Percentiles rank a stretch among this genome's conserved stretches.
Conservation (phyloP, 2,888 invertebrate genomes). For the Athalia circularis region DNA sequence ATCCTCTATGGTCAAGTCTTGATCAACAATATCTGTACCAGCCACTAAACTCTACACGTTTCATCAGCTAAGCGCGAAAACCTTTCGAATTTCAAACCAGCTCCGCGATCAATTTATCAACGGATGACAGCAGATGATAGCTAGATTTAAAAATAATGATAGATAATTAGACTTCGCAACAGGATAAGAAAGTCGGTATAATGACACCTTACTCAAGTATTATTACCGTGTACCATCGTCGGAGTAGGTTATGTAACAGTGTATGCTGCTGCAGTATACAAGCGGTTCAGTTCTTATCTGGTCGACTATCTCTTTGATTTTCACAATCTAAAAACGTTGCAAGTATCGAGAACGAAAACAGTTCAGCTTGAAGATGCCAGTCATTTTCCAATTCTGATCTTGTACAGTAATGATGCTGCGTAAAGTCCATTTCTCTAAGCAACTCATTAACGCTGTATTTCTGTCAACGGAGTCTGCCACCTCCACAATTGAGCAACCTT, state of each 20-base stretch:
- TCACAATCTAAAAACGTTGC: background rate
- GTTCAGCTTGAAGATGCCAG: background rate
- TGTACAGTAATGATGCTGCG: slow-evolving; percentile 12
- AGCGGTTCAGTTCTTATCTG: background rate
- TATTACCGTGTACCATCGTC: background rate
- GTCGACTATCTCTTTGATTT: background rate
- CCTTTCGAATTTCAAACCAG: no score
- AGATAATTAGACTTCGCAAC: slow-evolving; percentile 15
- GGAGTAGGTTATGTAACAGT: slow-evolving; percentile 34
- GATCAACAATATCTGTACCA: no score
- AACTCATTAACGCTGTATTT: background rate
- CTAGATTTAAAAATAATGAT: slow-evolving; percentile 17
- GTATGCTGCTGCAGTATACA: background rate
- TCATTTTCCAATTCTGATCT: background rate
- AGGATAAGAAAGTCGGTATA: background rate
- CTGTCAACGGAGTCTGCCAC: slow-evolving; percentile 18
- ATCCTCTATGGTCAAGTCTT: no score
- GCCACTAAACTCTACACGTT: no score
- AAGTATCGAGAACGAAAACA: background rate
- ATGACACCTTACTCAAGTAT: background rate
- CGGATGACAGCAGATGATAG: slow-evolving; percentile 4
- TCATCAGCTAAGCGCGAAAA: no score
- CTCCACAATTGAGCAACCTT: background rate
- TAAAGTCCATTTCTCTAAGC: background rate
- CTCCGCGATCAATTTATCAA: slow-evolving; percentile 2